Base-by-base conservation (phyloP, 2,113 vertebrate species). In the Acanthochromis polyacanthus region DNA sequence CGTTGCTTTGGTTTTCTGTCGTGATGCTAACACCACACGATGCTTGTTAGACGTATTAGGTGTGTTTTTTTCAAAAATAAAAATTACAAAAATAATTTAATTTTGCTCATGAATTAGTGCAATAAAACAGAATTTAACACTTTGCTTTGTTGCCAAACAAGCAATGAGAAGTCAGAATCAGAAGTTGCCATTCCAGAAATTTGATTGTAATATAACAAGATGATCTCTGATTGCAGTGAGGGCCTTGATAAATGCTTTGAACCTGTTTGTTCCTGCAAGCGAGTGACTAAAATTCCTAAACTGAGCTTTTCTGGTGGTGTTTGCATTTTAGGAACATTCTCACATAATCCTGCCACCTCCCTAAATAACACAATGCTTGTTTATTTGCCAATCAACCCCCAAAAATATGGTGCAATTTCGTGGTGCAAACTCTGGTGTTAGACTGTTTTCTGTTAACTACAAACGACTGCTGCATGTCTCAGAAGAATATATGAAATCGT, bases 281-380 rank as follows among this genome's bases (percentile, higher is more conserved):
- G 6, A 36, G 10, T 8, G 1, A 32, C 3, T 19, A 10, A 53
- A 23, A 61, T 51, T 20, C 10, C 56, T 38, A n/a, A 61, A 23
- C 48, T 65, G 3, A 55, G 48, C 10, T n/a, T 60, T 32, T 56
- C n/a, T 46, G 16, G 22, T 53, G 19, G 43, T 66, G 32, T 60
- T 57, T 64, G 4, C 4, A 28, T 81, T 69, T 53, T 25, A 72
- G 62, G 20, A 75, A 28, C 70, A 48, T 48, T 70, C 65, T 78
- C 89, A 82, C 81, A 45, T 79, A 25, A 28, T 64, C 80, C 60
- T 56, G 17, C 45, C 80, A 75, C 87, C 78, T 84, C 75, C 64
- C 43, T 40, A 68, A 61, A 76, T 80, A 80, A 45, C 70, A 0
- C 52, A 11, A 25, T 23, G 46, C 25, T 45, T 67, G 65, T 60